A percentile compares a stretch with the other conserved stretches of the same genome.
Evolutionary conservation across 2,113 vertebrate species (phyloP).

Genomic region (Spea bombifrons): DNA sequence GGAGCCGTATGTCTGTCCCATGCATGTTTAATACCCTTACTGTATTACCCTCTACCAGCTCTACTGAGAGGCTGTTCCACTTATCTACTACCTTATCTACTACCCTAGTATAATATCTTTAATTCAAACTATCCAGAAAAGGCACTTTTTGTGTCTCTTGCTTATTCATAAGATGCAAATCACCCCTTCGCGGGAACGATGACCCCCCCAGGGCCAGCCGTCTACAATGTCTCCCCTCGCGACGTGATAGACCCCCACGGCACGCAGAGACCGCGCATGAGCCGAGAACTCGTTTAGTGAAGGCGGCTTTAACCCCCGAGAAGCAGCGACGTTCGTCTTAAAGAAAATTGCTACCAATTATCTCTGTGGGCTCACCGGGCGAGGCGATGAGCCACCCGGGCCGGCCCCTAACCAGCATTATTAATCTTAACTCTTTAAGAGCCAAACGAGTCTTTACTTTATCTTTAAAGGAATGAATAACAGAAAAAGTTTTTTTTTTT

Average conservation of each 20-base stretch:
- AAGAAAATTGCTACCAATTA: constrained; percentile 40
- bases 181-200: constrained; percentile 5
- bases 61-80: too few relatives aligned
- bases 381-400: not conserved
- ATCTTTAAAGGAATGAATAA: too few relatives aligned
- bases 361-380: not conserved
- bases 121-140: not conserved
- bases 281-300: not conserved
- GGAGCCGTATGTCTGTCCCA: too few relatives aligned
- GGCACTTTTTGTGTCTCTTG: not conserved
- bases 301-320: not conserved
- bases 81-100: too few relatives aligned
- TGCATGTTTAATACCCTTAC: too few relatives aligned
- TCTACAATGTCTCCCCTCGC: not conserved
- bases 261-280: not conserved
- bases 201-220: constrained; percentile 2
- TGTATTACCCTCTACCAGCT: too few relatives aligned
- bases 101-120: too few relatives aligned
- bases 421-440: not conserved
- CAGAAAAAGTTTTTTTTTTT: too few relatives aligned
- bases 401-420: not conserved
- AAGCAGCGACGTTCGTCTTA: constrained; percentile 23
- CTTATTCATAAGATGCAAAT: constrained; percentile 35
- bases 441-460: not conserved
- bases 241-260: too few relatives aligned